These are phyloP conservation scores for Alosa sapidissima DNA, from an alignment of 2,797 vertebrate genomes.

Conservation along the genomic window DNA sequence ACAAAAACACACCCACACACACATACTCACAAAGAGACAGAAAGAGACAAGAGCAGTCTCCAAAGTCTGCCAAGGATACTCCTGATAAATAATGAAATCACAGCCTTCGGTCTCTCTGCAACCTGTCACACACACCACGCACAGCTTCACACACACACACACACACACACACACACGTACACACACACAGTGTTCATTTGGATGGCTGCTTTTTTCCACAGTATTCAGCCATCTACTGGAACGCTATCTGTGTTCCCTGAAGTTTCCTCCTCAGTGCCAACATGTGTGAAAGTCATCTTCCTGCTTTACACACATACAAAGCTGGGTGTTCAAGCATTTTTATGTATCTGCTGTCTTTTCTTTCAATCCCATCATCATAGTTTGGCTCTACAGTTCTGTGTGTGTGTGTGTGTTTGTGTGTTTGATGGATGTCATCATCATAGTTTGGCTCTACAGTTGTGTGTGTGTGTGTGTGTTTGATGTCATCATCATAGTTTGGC, in stretches of 20 bases:
- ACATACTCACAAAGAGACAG: no score
- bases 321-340: no score
- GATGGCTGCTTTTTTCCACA: background rate
- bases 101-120: background rate
- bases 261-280: background rate
- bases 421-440: no score
- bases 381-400: no score
- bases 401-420: no score
- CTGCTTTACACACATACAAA: background rate
- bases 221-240: background rate
- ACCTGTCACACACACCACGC: background rate
- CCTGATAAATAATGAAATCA: background rate
- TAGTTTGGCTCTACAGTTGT: no score
- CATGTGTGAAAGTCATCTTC: constrained; percentile 2
- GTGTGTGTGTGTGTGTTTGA: no score
- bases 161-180: constrained; percentile 15
- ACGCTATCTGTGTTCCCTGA: background rate
- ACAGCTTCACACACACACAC: background rate
- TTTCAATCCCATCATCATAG: no score
- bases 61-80: constrained; percentile 1
- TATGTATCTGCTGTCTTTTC: no score
- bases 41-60: background rate
- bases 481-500: no score
- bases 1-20: no score
- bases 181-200: background rate